phyloP scores from a whole-genome alignment of 2,888 invertebrate species.

The Drosophila birchii region DNA sequence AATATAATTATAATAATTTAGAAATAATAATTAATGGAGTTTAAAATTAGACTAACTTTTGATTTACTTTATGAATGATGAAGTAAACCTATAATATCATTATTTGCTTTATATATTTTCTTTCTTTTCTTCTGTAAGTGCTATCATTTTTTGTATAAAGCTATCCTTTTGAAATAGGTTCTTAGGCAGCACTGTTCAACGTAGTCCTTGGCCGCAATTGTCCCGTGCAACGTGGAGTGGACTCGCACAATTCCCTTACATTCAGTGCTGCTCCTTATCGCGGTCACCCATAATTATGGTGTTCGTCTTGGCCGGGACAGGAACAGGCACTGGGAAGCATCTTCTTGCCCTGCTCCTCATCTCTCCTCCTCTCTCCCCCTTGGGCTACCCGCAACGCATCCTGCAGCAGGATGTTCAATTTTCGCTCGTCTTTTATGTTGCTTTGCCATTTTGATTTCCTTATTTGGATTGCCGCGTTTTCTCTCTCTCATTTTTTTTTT shows the following conservation, averaged over 20 bases:
- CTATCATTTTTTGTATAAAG: background rate
- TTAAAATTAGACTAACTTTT: too few relatives aligned
- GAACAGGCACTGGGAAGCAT: conserved; percentile 10
- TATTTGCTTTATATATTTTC: background rate
- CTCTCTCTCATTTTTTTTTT: conserved; percentile 33
- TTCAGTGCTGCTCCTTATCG: conserved; percentile 62
- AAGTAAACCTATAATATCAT: background rate
- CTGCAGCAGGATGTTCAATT: conserved; percentile 79
- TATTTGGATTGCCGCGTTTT: conserved; percentile 71
- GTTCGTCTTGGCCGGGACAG: conserved; percentile 62
- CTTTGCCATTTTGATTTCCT: conserved; percentile 77
- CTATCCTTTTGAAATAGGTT: background rate
- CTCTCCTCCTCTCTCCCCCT: conserved; percentile 21
- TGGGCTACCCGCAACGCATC: conserved; percentile 53
- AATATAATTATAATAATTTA: too few relatives aligned
- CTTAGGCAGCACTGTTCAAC: conserved; percentile 10
- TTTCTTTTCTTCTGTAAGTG: too few relatives aligned
- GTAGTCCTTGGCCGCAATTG: conserved; percentile 77
- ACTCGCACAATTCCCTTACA: conserved; percentile 42
- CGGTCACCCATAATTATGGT: conserved; percentile 75
- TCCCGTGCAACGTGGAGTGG: conserved; percentile 46
- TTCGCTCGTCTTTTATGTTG: conserved; percentile 76
- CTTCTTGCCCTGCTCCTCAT: conserved; percentile 7
- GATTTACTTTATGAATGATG: background rate
- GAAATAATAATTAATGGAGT: too few relatives aligned